Base-by-base conservation (phyloP, 2,888 invertebrate species). In the Meloe dianella region DNA sequence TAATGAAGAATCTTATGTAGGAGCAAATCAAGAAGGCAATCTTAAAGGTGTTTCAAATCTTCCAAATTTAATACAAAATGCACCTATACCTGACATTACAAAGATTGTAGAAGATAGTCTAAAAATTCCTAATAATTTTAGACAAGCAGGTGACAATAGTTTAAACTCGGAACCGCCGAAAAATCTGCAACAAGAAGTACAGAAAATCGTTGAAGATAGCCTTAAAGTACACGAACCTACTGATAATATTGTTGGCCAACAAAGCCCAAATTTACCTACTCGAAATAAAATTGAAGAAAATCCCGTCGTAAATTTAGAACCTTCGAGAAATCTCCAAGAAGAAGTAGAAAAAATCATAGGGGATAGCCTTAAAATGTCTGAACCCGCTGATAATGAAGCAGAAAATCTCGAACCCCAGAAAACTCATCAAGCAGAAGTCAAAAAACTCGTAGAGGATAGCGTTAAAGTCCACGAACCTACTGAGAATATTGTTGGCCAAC, bases 81-180 rank as follows among this genome's bases (percentile, higher is more conserved):
- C 58, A 0, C 32, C 9, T 5, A 5, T 9, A 29, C 22, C 51
- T 47, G 65, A 64, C 20, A 61, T 67, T 30, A 24, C 60, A 3
- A 54, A 67, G 38, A 63, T 64, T 20, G 64, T 67, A 6, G 57
- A 68, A 51, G 63, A 68, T 6, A 63, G 65, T 29, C 57, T 65
- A 14, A 65, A 63, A 10, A 22, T 51, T 51, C 47, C 47, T 9
- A 51, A 22, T 51, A 17, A 38, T 29, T 51, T 30, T 56, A 12
- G 14, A 17, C 17, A n/a, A 24, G 12, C 22, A 20, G 67, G 24
- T 6, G 38, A 47, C 51, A 54, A 58, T 27, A n/a, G 6, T 24
- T 17, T 29, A 57, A 12, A 8, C 29, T n/a, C 29, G n/a, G 12
- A 27, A 57, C 4, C 17, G 9, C 29, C 29, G 4, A 27, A 57